Percentiles rank a stretch among this genome's conserved stretches.
These are phyloP conservation scores for Mycogona germanica DNA, from an alignment of 2,888 invertebrate genomes.

Conservation along the genomic window DNA sequence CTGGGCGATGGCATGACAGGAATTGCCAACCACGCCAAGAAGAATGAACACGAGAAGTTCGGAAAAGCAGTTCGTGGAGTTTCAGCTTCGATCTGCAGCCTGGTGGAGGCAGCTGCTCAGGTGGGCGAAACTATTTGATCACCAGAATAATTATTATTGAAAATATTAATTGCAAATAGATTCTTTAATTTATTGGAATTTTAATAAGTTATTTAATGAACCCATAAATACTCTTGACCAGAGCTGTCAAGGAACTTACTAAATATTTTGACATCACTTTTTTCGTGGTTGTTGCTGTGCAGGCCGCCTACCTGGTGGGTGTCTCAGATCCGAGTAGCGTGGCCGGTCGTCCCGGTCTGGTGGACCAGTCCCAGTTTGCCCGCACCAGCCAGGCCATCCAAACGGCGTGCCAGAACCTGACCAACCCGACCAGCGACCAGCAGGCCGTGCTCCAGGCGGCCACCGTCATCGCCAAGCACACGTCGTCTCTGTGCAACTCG, in stretches of 20 bases:
- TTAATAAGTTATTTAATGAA: background rate
- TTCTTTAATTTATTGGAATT: background rate
- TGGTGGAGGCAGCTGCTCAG: slow-evolving; percentile 88
- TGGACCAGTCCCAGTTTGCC: slow-evolving; percentile 76
- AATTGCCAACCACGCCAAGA: slow-evolving; percentile 83
- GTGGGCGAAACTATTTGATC: slow-evolving; percentile 22
- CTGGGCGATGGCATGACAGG: slow-evolving; percentile 71
- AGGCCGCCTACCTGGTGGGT: slow-evolving; percentile 85
- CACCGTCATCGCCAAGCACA: slow-evolving; percentile 90
- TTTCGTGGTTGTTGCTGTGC: too few relatives aligned
- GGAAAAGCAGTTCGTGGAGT: slow-evolving; percentile 70
- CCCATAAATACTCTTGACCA: too few relatives aligned
- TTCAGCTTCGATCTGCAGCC: slow-evolving; percentile 73
- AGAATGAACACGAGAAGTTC: slow-evolving; percentile 72
- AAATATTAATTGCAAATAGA: background rate
- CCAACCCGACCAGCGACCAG: slow-evolving; percentile 56
- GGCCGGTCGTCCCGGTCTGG: slow-evolving; percentile 74
- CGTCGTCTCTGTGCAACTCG: slow-evolving; percentile 87
- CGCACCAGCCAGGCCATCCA: slow-evolving; percentile 84
- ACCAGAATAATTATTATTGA: background rate
- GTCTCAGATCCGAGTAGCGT: slow-evolving; percentile 82
- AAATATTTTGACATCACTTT: background rate
- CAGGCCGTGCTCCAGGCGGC: slow-evolving; percentile 72
- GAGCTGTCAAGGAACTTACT: too few relatives aligned
- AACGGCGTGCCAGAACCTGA: slow-evolving; percentile 67